These are phyloP conservation scores for Perizoma flavofasciatum DNA, from an alignment of 2,888 invertebrate genomes.

Conservation along the genomic window DNA sequence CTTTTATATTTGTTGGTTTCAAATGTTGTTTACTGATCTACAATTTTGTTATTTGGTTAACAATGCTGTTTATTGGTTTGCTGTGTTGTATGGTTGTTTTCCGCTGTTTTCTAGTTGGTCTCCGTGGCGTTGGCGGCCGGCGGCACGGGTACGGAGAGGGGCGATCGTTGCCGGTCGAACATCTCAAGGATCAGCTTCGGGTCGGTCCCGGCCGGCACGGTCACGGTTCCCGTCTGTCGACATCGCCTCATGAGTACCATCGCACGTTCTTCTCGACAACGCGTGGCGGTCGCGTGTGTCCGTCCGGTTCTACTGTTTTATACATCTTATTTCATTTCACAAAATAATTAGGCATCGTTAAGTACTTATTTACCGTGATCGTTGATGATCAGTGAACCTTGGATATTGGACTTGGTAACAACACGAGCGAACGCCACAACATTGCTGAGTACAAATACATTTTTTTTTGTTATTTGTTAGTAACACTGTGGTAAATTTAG, in stretches of 20 bases:
- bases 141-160: constrained; percentile 71
- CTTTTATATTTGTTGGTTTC: not conserved
- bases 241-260: constrained; percentile 74
- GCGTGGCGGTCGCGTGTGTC: constrained; percentile 70
- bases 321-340: too few relatives aligned
- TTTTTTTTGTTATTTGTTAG: constrained; percentile 31
- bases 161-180: constrained; percentile 80
- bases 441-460: constrained; percentile 57
- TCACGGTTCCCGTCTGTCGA: constrained; percentile 81
- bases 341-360: too few relatives aligned
- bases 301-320: constrained; percentile 28
- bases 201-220: constrained; percentile 81
- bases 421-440: constrained; percentile 82
- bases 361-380: not conserved
- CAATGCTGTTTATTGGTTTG: not conserved
- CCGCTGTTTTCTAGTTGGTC: constrained; percentile 18
- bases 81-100: not conserved
- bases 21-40: not conserved
- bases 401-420: constrained; percentile 41
- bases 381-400: constrained; percentile 45
- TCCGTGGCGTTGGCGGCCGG: constrained; percentile 43
- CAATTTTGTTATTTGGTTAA: not conserved
- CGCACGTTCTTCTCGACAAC: constrained; percentile 74
- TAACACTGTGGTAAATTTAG: constrained; percentile 16
- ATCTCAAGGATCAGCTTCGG: constrained; percentile 83